Percentiles rank a stretch among this genome's conserved stretches.
Conservation (phyloP, 92 coral and sea anemone genomes). For the Epizoanthus illoricatus region DNA sequence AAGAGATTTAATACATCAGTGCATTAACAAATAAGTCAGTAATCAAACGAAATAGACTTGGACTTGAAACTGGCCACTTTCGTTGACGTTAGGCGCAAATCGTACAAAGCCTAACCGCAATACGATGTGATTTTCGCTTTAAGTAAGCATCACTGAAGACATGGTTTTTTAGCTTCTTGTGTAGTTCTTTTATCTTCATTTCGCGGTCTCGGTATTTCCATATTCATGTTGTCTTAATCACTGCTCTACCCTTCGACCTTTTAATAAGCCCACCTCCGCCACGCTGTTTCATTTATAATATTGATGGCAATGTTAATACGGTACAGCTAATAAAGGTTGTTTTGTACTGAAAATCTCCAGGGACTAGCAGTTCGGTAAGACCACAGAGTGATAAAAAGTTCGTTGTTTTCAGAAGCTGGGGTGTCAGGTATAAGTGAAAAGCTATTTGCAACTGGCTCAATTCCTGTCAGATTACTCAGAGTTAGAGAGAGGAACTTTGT, state of each 20-base stretch:
- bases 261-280: constrained; percentile 24
- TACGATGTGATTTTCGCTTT: neutral
- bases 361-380: constrained; percentile 29
- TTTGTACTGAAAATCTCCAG: constrained; percentile 3
- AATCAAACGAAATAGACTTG: too few species aligned
- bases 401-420: constrained; percentile 11
- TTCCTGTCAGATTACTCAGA: neutral
- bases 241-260: constrained; percentile 13
- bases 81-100: too few species aligned
- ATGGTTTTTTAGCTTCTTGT: constrained; percentile 9
- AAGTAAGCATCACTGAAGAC: neutral
- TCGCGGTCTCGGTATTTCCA: neutral
- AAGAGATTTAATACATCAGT: too few species aligned
- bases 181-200: constrained; percentile 13
- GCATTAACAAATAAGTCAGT: too few species aligned
- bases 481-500: too few species aligned
- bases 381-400: constrained; percentile 3
- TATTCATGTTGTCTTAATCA: constrained; percentile 3
- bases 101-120: too few species aligned
- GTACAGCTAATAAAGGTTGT: constrained; percentile 17
- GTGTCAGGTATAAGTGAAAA: constrained; percentile 13
- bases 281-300: constrained; percentile 18
- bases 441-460: neutral
- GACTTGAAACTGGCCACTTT: too few species aligned
- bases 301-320: neutral